A percentile compares a stretch with the other conserved stretches of the same genome.
phyloP scores from a whole-genome alignment of 2,888 invertebrate genomes.

The Drosophila seclusa region DNA sequence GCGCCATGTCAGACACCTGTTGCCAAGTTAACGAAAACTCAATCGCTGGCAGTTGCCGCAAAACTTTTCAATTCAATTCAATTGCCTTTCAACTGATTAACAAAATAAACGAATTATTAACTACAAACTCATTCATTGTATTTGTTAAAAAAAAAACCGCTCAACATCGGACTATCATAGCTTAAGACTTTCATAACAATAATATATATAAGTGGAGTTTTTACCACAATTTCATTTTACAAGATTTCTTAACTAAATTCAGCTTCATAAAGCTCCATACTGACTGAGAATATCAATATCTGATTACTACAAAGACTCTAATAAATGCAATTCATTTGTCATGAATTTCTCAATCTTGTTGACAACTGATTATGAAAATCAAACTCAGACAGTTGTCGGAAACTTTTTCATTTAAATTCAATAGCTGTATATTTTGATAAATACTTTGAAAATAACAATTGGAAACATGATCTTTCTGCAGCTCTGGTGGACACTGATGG shows the following conservation, averaged over 20 bases:
- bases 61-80: slow-evolving; percentile 32
- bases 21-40: slow-evolving; percentile 57
- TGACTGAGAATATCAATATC: neutral
- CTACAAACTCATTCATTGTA: neutral
- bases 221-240: neutral
- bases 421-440: slow-evolving; percentile 13
- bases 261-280: neutral
- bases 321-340: neutral
- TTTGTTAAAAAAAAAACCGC: neutral
- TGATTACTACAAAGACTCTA: neutral
- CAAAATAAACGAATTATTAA: slow-evolving; percentile 6
- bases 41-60: slow-evolving; percentile 36
- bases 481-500: slow-evolving; percentile 70
- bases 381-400: slow-evolving; percentile 33
- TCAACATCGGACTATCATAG: neutral
- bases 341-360: slow-evolving; percentile 22
- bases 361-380: slow-evolving; percentile 47
- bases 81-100: slow-evolving; percentile 9
- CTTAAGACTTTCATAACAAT: neutral
- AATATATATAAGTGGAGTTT: no score
- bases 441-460: slow-evolving; percentile 26
- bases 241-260: neutral
- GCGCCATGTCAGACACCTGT: slow-evolving; percentile 60
- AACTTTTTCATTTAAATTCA: slow-evolving; percentile 48
- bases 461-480: slow-evolving; percentile 55